Base-by-base conservation (phyloP, 2,113 vertebrate genomes). In the Malurus alboscapulatus region DNA sequence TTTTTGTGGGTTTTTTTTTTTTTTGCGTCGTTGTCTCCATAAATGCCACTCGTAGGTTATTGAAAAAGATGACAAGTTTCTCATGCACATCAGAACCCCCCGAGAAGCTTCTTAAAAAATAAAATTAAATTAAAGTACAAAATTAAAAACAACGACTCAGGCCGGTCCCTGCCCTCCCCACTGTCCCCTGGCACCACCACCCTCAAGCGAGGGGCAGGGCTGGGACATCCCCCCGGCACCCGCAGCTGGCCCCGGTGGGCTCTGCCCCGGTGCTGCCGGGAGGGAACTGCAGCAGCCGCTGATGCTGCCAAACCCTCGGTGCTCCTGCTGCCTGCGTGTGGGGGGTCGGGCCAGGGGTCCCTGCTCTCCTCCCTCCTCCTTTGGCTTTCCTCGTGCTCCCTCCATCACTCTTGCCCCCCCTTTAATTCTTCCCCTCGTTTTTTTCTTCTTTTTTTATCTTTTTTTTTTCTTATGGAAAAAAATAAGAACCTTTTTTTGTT, bases 11-110 rank as follows among this genome's bases (percentile, higher is more conserved):
- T 10, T 29, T 40, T 51, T 98, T 97, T 98, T 97, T 98, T 94
- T 98, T 98, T 98, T 98, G 97, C 97, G 96, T 98, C 96, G 98
- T 98, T 97, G 98, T 98, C 95, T 98, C 98, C 98, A 97, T 98
- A 98, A 99, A 98, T 98, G 92, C 98, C 98, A 97, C 98, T 96
- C 97, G 97, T 97, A 95, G 92, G 96, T 98, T 98, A 98, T 98
- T 98, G 98, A 98, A 98, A 94, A 99, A 98, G 98, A 98, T 98
- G 98, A 98, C 97, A 96, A 97, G 98, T 98, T 98, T 87, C 81
- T 96, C 98, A 99, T 99, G 98, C 98, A 98, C 97, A 98, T 98
- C 97, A 98, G 98, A 98, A 97, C 98, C 98, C 90, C 98, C 98
- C 92, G 85, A 94, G 95, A 96, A 98, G 98, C 98, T 98, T 95